phyloP scores from a whole-genome alignment of 2,113 vertebrate species.

The Gila orcuttii region DNA sequence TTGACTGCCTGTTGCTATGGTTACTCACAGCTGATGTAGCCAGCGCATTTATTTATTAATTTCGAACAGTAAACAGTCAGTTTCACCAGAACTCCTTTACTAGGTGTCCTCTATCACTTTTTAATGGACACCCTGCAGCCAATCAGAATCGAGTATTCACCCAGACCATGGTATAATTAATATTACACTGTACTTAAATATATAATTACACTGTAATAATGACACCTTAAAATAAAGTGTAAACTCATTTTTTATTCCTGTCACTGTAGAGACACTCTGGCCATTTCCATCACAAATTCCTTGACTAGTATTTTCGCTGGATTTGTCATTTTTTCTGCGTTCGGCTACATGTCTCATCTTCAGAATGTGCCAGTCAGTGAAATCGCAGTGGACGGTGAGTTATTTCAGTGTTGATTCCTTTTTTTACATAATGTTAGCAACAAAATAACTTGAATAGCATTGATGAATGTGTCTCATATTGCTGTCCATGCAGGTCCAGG shows the following conservation, averaged over 20 bases:
- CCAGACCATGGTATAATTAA: too few relatives aligned
- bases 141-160: too few relatives aligned
- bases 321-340: constrained; percentile 80
- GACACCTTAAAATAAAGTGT: too few relatives aligned
- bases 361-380: constrained; percentile 71
- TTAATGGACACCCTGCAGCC: too few relatives aligned
- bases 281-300: constrained; percentile 74
- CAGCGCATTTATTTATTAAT: too few relatives aligned
- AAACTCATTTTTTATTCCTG: neutral
- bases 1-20: too few relatives aligned
- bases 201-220: too few relatives aligned
- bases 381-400: constrained; percentile 77
- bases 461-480: neutral
- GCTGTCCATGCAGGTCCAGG: constrained; percentile 69
- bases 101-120: too few relatives aligned
- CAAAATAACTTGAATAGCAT: neutral
- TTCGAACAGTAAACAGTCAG: too few relatives aligned
- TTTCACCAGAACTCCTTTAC: too few relatives aligned
- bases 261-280: constrained; percentile 73
- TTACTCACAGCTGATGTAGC: too few relatives aligned
- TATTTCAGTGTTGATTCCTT: neutral
- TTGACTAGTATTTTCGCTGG: constrained; percentile 77
- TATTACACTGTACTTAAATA: too few relatives aligned
- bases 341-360: constrained; percentile 81
- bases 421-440: neutral